Conservation (phyloP, 1,140 invertebrate genomes). For the Tetramorium alpestre region DNA sequence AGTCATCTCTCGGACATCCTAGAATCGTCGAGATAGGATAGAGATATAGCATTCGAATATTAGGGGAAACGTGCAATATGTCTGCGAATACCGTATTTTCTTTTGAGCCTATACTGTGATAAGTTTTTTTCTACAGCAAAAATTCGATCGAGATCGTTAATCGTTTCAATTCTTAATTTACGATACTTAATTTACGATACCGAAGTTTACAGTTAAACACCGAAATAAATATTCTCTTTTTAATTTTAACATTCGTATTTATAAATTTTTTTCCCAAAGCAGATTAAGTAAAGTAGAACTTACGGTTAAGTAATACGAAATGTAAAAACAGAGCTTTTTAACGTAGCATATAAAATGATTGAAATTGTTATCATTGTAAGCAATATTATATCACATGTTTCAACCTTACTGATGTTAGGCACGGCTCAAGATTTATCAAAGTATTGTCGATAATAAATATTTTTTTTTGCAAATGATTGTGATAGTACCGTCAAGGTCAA, state of each 20-base stretch:
- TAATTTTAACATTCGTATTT: neutral
- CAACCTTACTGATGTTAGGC: neutral
- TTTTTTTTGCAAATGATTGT: slow-evolving; percentile 8
- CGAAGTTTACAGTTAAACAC: neutral
- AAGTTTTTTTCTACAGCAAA: neutral
- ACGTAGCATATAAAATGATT: neutral
- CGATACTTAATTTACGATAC: neutral
- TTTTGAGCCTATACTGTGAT: no score
- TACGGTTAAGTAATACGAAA: neutral
- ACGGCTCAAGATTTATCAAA: slow-evolving; percentile 5
- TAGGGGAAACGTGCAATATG: neutral
- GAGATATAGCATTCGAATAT: slow-evolving; percentile 24
- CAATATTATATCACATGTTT: neutral
- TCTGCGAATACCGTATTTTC: neutral
- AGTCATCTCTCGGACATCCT: slow-evolving; percentile 79
- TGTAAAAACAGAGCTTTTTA: neutral
- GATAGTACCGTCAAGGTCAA: slow-evolving; percentile 46
- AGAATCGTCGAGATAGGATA: slow-evolving; percentile 33
- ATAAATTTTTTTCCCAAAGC: neutral
- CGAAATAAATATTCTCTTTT: neutral
- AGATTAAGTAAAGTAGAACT: neutral
- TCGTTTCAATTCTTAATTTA: no score
- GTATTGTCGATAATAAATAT: slow-evolving; percentile 38
- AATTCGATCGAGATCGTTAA: neutral
- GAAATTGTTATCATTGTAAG: slow-evolving; percentile 11